Conservation (phyloP, 2,113 vertebrate genomes). For the Machaerirhynchus nigripectus region DNA sequence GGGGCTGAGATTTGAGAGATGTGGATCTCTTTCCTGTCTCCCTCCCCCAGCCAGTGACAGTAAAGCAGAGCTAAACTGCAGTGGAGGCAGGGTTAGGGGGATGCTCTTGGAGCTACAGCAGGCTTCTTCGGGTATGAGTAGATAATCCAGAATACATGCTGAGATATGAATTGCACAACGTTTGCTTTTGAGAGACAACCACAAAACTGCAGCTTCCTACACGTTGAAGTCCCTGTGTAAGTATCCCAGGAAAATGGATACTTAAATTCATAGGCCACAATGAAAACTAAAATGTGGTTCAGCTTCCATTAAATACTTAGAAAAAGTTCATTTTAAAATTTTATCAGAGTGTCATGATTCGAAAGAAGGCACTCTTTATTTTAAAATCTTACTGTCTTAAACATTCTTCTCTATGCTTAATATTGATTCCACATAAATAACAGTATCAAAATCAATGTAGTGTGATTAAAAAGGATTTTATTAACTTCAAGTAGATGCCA, state of each 20-base stretch:
- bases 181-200: background rate
- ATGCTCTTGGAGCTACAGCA: background rate
- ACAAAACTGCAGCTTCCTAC: background rate
- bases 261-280: background rate
- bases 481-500: background rate
- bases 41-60: background rate
- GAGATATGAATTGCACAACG: background rate
- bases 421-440: background rate
- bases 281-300: background rate
- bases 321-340: background rate
- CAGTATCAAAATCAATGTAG: background rate
- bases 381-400: background rate
- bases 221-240: background rate
- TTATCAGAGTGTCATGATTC: background rate
- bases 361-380: background rate
- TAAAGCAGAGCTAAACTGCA: background rate
- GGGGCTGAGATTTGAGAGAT: background rate
- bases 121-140: background rate
- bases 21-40: background rate
- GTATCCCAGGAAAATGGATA: background rate
- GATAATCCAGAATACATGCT: background rate
- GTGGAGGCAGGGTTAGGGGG: background rate
- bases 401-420: background rate
- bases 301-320: background rate
- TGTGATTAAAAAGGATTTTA: background rate